Evolutionary conservation across 2,113 vertebrate genomes (phyloP), one percentile per base, ranked within the genome.

Genomic region (Rhizomys pruinosus): DNA sequence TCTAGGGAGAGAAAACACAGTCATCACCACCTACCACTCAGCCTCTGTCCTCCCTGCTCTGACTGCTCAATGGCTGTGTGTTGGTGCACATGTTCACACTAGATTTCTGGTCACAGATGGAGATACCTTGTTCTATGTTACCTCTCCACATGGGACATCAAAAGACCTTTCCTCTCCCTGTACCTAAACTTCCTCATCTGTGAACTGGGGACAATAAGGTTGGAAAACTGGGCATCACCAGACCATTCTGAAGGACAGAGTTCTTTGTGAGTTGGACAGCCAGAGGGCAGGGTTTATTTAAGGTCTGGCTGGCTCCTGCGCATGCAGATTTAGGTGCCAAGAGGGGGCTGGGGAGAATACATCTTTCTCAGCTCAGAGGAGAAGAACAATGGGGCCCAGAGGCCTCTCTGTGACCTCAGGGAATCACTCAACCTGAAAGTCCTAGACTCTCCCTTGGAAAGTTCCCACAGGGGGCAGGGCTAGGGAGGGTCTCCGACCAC

Each of bases 341-440:
- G 71, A 44, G 52, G 71, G 6, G 37, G 68, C 12, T 64, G 55
- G 77, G 47, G 73, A 93, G 68, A 34, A 69, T 44, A 22, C 7
- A 7, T 66, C 76, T 80, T 85, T 74, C 92, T 80, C 73, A 81
- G 88, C n/a, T 93, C 73, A 92, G 74, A 78, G 88, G 59, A 89
- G 47, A 92, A 93, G 68, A 94, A 94, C 94, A 95, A 94, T 87
- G 82, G 13, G 69, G 76, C 66, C 71, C 94, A 94, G 95, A 97
- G 85, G 64, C 89, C 78, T 87, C 89, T 76, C 73, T 32, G 64
- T 84, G 84, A 95, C 76, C 93, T 72, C 61, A 47, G 78, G 52
- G 11, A 90, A 84, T 85, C 64, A 27, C 71, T 64, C 64, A 72
- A 89, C 25, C 72, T 93, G 92, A 94, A 96, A 92, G 86, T 39